These are phyloP conservation scores for Micromussa lordhowensis DNA, from an alignment of 92 coral and sea anemone genomes.

Conservation along the genomic window DNA sequence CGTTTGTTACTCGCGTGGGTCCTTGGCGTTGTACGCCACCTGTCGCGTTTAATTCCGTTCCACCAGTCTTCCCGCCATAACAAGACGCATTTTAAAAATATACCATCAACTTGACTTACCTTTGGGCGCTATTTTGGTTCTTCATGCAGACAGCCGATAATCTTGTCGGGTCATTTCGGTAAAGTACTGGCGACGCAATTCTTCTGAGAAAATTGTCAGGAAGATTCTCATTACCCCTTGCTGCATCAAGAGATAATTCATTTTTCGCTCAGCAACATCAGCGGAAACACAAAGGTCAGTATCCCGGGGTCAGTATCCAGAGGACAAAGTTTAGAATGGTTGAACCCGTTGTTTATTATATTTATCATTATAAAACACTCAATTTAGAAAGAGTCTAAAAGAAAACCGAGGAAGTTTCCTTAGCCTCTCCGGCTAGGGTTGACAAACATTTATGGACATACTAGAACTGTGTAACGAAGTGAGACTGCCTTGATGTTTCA, in stretches of 20 bases:
- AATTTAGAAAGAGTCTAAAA: not conserved
- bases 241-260: not conserved
- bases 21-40: not conserved
- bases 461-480: too few relatives aligned
- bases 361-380: not conserved
- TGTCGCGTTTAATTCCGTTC: not conserved
- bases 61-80: not conserved
- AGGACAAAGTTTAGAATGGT: too few relatives aligned
- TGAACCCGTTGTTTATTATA: too few relatives aligned
- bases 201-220: not conserved
- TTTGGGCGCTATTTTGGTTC: not conserved
- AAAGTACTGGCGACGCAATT: not conserved
- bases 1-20: not conserved
- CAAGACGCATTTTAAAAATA: not conserved
- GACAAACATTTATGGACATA: too few relatives aligned
- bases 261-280: too few relatives aligned
- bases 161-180: not conserved
- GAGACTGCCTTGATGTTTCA: too few relatives aligned
- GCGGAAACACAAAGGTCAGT: too few relatives aligned
- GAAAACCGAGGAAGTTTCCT: not conserved
- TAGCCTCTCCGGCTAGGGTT: too few relatives aligned
- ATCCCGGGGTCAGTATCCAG: too few relatives aligned
- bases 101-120: not conserved
- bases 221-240: not conserved
- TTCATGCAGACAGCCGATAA: not conserved